phyloP scores from a whole-genome alignment of 2,113 vertebrate genomes.

The Tragelaphus strepsiceros region DNA sequence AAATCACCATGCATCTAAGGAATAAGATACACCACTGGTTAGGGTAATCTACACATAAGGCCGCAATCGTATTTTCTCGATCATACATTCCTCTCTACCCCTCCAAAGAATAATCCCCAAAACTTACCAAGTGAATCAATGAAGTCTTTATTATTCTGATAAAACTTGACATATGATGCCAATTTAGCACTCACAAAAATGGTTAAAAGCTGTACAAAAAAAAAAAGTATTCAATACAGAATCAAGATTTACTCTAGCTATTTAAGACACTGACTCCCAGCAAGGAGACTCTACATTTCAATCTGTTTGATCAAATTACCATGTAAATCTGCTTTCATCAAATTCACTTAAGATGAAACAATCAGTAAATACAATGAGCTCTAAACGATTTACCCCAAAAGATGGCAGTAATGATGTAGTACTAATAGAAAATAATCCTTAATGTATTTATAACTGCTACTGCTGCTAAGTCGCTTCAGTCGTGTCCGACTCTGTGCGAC shows the following conservation, averaged over 20 bases:
- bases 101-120: constrained; percentile 22
- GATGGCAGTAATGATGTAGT: not conserved
- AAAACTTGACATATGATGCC: constrained; percentile 95
- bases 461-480: no score
- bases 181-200: constrained; percentile 99
- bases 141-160: constrained; percentile 99
- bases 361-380: not conserved
- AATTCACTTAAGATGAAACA: not conserved
- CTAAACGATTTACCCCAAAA: not conserved
- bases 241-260: not conserved
- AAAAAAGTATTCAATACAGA: constrained; percentile 53
- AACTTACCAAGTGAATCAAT: constrained; percentile 98
- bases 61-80: not conserved
- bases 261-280: not conserved
- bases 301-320: constrained; percentile 2
- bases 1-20: not conserved
- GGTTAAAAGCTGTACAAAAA: constrained; percentile 90
- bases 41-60: not conserved
- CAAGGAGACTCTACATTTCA: not conserved
- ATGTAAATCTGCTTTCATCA: not conserved
- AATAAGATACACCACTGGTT: not conserved
- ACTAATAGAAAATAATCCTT: constrained; percentile 22
- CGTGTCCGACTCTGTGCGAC: no score
- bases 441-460: not conserved
- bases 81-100: not conserved